Evolutionary conservation across 2,888 invertebrate species (phyloP).

Genomic region (Morinoia aosen): DNA sequence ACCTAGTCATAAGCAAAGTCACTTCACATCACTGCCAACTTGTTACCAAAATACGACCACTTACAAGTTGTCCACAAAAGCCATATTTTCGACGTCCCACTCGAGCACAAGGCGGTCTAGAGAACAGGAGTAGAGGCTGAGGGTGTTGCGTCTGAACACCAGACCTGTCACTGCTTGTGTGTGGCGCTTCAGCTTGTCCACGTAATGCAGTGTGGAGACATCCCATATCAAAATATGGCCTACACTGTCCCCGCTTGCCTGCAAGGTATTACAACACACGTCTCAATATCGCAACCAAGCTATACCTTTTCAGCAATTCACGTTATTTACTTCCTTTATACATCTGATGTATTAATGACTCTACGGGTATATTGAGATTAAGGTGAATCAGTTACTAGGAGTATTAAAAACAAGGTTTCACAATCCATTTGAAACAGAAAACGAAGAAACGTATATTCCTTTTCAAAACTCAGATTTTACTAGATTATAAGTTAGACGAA

Average conservation of each 20-base stretch:
- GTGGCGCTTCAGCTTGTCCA: conserved; percentile 86
- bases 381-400: too few relatives aligned
- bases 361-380: too few relatives aligned
- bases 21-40: not conserved
- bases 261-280: conserved; percentile 30
- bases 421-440: too few relatives aligned
- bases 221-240: conserved; percentile 87
- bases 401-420: too few relatives aligned
- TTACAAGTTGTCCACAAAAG: conserved; percentile 92
- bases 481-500: too few relatives aligned
- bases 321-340: too few relatives aligned
- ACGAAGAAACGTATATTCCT: too few relatives aligned
- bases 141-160: conserved; percentile 86
- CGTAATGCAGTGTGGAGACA: conserved; percentile 80
- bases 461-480: too few relatives aligned
- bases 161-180: conserved; percentile 82
- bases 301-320: too few relatives aligned
- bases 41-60: conserved; percentile 66
- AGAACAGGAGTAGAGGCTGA: conserved; percentile 80
- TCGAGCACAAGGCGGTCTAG: conserved; percentile 84
- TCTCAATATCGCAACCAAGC: not conserved
- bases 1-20: not conserved
- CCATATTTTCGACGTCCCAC: conserved; percentile 97
- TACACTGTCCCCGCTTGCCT: conserved; percentile 80
- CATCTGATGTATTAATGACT: too few relatives aligned